These are phyloP conservation scores for Caerostris extrusa DNA, from an alignment of 1,140 invertebrate species.

Conservation along the genomic window DNA sequence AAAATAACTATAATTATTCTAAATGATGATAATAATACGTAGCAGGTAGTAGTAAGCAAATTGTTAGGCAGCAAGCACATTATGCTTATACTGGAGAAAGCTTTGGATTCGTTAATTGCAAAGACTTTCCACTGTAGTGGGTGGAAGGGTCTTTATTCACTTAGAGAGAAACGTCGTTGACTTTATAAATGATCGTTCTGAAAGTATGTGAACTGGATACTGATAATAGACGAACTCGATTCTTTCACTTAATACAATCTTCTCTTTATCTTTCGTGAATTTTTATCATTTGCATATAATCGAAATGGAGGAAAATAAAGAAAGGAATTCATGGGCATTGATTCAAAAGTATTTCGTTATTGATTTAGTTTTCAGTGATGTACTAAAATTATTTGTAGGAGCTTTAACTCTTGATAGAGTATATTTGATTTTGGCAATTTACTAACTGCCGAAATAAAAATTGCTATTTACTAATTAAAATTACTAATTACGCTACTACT, in stretches of 20 bases:
- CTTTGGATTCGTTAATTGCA: conserved; percentile 10
- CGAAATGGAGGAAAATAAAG: no score
- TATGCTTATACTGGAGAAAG: not conserved
- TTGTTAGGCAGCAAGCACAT: conserved; percentile 47
- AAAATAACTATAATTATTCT: conserved; percentile 74
- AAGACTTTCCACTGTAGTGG: not conserved
- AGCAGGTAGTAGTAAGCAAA: conserved; percentile 68
- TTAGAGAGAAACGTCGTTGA: conserved; percentile 25
- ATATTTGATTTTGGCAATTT: no score
- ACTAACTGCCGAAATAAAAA: no score
- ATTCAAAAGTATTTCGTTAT: not conserved
- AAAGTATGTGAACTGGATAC: conserved; percentile 14
- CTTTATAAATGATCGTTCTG: conserved; percentile 56
- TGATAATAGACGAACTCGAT: conserved; percentile 10
- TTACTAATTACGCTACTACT: no score
- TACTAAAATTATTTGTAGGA: no score
- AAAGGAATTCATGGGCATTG: no score
- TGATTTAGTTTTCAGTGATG: not conserved
- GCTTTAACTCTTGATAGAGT: no score
- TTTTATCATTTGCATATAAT: no score
- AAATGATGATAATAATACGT: conserved; percentile 73
- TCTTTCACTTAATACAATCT: not conserved
- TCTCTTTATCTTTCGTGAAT: no score
- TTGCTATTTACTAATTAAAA: no score
- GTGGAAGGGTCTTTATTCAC: not conserved